Base-by-base conservation (phyloP, 2,797 vertebrate genomes). In the Valencia hispanica region DNA sequence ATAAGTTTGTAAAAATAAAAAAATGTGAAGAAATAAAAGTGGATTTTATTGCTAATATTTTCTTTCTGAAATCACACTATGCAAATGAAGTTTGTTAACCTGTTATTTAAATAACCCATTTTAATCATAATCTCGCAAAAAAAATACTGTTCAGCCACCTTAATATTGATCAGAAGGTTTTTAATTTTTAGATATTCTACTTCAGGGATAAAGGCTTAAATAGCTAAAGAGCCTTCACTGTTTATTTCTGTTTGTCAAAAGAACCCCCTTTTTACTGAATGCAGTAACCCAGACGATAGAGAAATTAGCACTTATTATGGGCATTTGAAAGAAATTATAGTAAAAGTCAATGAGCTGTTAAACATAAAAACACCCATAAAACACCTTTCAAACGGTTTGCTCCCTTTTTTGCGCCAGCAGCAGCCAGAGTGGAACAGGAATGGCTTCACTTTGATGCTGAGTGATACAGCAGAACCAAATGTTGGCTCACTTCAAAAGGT, bases 301-400 rank as follows among this genome's bases (percentile, higher is more conserved):
- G 18, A 72, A 76, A 87, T 30, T 53, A 81, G 14, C 70, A 39
- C 66, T 41, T 34, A 61, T 36, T 71, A 25, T 12, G 66, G 55
- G 27, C 27, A 73, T 79, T 84, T 73, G 75, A 72, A 84, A 71
- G 43, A 51, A 79, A 73, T 78, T 85, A 51, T 36, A 48, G 61
- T 82, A 22, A 75, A 79, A 77, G 66, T 76, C 43, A 85, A 76
- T 27, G 18, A 32, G 18, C 4, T 48, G 27, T 73, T 82, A 83
- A 76, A 77, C 48, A 57, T 70, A 41, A 84, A 83, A 85, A 79
- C 71, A 34, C 74, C 20, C 32, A 61, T 79, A 78, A 83, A 88
- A 85, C 63, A 80, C 75, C 9, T 83, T 65, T 72, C 20, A 68
- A 72, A 72, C n/a, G 2, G 41, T 53, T 69, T 34, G 6, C 18